Evolutionary conservation across 1,140 invertebrate genomes (phyloP).

Genomic region (Brachionus plicatilis): DNA sequence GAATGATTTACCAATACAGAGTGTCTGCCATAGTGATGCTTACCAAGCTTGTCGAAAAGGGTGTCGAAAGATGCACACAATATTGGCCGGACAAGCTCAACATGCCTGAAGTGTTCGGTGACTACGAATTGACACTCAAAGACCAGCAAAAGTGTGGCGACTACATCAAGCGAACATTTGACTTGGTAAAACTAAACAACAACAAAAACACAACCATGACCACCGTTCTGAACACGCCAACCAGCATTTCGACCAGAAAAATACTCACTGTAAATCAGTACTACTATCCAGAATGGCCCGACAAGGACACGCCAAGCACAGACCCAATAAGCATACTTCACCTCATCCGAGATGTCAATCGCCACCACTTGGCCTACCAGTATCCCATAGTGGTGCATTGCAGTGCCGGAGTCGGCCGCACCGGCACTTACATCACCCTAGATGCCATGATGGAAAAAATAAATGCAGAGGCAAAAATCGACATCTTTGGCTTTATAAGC

Average conservation of each 20-base stretch:
- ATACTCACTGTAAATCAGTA: conserved; percentile 73
- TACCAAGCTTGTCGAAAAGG: conserved; percentile 75
- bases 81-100: conserved; percentile 77
- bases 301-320: conserved; percentile 64
- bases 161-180: conserved; percentile 25
- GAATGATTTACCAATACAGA: conserved; percentile 91
- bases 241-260: conserved; percentile 57
- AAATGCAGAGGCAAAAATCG: conserved; percentile 96
- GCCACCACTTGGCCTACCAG: conserved; percentile 58
- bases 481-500: conserved; percentile 97
- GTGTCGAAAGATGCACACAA: conserved; percentile 82
- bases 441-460: conserved; percentile 95
- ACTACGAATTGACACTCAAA: conserved; percentile 24
- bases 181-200: neutral
- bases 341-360: conserved; percentile 27
- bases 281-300: conserved; percentile 90
- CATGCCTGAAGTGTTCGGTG: neutral
- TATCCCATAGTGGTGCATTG: conserved; percentile 86
- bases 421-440: conserved; percentile 94
- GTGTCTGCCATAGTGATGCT: conserved; percentile 87
- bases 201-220: neutral
- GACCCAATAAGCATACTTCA: conserved; percentile 36
- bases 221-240: neutral
- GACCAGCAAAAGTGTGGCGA: conserved; percentile 18
- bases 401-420: conserved; percentile 69